Evolutionary conservation across 2,888 invertebrate genomes (phyloP).

Genomic region (Auanema freiburgensis): DNA sequence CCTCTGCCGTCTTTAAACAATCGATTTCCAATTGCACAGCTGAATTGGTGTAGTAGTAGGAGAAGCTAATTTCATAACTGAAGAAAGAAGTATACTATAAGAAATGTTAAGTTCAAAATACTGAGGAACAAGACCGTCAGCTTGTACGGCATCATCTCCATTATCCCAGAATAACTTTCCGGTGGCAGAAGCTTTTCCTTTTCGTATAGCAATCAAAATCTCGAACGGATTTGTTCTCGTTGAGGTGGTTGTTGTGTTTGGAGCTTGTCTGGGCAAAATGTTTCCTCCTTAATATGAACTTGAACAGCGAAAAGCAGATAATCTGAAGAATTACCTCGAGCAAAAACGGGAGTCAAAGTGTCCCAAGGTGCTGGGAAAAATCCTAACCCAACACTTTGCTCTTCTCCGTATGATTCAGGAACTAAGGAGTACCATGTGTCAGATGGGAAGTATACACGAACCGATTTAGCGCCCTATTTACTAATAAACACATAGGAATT

Average conservation of each 20-base stretch:
- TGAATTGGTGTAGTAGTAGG: not conserved
- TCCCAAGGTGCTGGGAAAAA: constrained; percentile 45
- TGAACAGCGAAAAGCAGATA: not conserved
- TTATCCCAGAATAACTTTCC: constrained; percentile 57
- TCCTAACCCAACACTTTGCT: constrained; percentile 38
- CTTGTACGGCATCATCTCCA: constrained; percentile 49
- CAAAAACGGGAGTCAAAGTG: constrained; percentile 53
- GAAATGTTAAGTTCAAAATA: not conserved
- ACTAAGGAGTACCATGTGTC: constrained; percentile 63
- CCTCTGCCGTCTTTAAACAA: too few relatives aligned
- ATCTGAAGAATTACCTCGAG: constrained; percentile 30
- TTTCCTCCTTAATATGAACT: constrained; percentile 66
- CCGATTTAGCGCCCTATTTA: constrained; percentile 33
- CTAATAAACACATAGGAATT: constrained; percentile 23
- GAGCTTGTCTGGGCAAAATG: constrained; percentile 69
- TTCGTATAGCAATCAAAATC: constrained; percentile 69
- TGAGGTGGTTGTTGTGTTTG: constrained; percentile 48
- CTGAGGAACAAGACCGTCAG: constrained; percentile 27
- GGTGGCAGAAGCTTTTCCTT: constrained; percentile 14
- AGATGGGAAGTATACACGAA: constrained; percentile 65
- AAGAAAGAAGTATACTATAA: too few relatives aligned
- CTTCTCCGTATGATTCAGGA: constrained; percentile 42
- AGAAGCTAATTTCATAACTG: not conserved
- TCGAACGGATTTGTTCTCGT: constrained; percentile 73
- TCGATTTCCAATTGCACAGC: too few relatives aligned